Conservation (phyloP, 2,113 vertebrate species). For the Australoheros scitulus region DNA sequence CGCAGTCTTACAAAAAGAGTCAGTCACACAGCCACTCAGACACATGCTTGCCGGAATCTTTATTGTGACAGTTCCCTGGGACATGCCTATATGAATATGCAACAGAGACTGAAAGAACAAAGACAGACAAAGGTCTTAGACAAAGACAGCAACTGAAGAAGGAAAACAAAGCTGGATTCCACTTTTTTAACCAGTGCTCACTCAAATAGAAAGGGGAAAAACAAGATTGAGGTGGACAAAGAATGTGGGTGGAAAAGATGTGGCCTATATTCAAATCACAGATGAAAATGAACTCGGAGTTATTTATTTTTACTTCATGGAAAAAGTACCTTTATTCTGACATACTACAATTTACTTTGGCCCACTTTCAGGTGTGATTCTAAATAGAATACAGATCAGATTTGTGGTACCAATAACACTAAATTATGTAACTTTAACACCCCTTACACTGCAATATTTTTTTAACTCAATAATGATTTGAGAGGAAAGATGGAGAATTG, state of each 20-base stretch:
- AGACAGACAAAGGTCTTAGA: slow-evolving; percentile 27
- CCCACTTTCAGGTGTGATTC: not conserved
- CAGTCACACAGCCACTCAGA: slow-evolving; percentile 26
- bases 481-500: not conserved
- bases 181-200: not conserved
- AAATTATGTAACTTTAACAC: not conserved
- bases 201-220: slow-evolving; percentile 7
- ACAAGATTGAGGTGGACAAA: not conserved
- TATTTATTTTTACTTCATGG: not conserved
- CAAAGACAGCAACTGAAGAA: not conserved
- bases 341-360: not conserved
- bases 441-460: not conserved
- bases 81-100: slow-evolving; percentile 50
- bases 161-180: slow-evolving; percentile 16
- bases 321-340: not conserved
- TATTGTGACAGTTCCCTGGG: slow-evolving; percentile 34
- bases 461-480: not conserved
- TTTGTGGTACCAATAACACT: not conserved
- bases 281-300: not conserved
- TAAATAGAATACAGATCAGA: not conserved
- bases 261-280: not conserved
- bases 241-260: not conserved
- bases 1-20: slow-evolving; percentile 11
- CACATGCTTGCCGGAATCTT: slow-evolving; percentile 22
- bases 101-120: slow-evolving; percentile 33